phyloP scores from a whole-genome alignment of 1,140 invertebrate genomes.

The Archivesica marissinica region DNA sequence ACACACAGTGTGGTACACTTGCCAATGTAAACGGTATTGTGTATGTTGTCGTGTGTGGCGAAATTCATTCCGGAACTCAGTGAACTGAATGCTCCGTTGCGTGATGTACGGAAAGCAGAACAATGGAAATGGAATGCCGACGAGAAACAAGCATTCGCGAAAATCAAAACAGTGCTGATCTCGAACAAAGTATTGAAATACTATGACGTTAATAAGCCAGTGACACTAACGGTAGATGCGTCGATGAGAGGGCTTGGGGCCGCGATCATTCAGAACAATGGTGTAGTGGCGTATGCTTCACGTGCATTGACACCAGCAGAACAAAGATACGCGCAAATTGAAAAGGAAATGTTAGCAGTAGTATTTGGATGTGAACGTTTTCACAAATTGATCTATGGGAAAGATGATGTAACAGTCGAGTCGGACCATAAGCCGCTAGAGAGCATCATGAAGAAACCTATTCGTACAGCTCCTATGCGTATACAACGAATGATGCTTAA shows the following conservation, averaged over 20 bases:
- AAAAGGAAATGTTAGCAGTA: slow-evolving; percentile 84
- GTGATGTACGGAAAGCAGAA: too few relatives aligned
- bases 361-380: slow-evolving; percentile 83
- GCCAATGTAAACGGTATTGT: too few relatives aligned
- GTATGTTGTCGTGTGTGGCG: too few relatives aligned
- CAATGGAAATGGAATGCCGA: too few relatives aligned
- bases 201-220: slow-evolving; percentile 41
- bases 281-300: slow-evolving; percentile 83
- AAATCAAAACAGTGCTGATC: too few relatives aligned
- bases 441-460: slow-evolving; percentile 62
- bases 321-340: slow-evolving; percentile 84
- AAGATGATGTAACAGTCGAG: slow-evolving; percentile 47
- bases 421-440: slow-evolving; percentile 70
- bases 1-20: too few relatives aligned
- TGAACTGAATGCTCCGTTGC: too few relatives aligned
- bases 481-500: slow-evolving; percentile 66
- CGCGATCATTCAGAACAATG: slow-evolving; percentile 82
- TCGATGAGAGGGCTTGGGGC: slow-evolving; percentile 80
- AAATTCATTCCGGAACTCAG: too few relatives aligned
- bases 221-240: slow-evolving; percentile 64
- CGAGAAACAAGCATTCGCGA: too few relatives aligned
- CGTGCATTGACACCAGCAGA: slow-evolving; percentile 82
- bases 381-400: slow-evolving; percentile 62
- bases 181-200: slow-evolving; percentile 50
- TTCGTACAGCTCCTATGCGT: slow-evolving; percentile 52